These are phyloP conservation scores for Alentia gelatinosa DNA, from an alignment of 2,888 invertebrate species.

Conservation along the genomic window DNA sequence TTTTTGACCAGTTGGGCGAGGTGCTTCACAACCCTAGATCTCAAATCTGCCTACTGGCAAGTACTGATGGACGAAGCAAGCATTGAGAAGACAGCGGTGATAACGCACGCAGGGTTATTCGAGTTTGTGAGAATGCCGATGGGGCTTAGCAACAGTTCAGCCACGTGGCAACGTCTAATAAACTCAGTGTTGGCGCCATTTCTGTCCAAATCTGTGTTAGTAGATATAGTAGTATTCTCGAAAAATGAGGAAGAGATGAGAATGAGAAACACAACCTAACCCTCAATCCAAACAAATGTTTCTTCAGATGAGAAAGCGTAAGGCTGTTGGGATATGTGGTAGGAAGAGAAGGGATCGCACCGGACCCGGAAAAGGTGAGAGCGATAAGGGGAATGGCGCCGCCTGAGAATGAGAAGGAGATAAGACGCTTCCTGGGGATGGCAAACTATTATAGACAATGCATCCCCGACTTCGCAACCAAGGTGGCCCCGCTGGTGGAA, in stretches of 20 bases:
- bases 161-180: slow-evolving; percentile 58
- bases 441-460: slow-evolving; percentile 52
- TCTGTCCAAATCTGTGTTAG: slow-evolving; percentile 47
- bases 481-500: slow-evolving; percentile 39
- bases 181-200: slow-evolving; percentile 26
- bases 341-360: slow-evolving; percentile 53
- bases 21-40: slow-evolving; percentile 58
- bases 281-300: slow-evolving; percentile 61
- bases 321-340: slow-evolving; percentile 59
- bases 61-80: slow-evolving; percentile 36
- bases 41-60: slow-evolving; percentile 59
- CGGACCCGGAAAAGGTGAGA: slow-evolving; percentile 59
- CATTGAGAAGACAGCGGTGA: slow-evolving; percentile 60
- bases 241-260: slow-evolving; percentile 43
- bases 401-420: slow-evolving; percentile 29
- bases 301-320: slow-evolving; percentile 53
- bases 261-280: slow-evolving; percentile 46
- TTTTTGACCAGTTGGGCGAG: slow-evolving; percentile 60
- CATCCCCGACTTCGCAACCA: slow-evolving; percentile 35
- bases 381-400: slow-evolving; percentile 52
- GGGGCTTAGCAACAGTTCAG: slow-evolving; percentile 59
- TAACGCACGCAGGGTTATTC: slow-evolving; percentile 54
- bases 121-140: slow-evolving; percentile 61
- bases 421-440: slow-evolving; percentile 51
- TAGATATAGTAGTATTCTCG: slow-evolving; percentile 61